Evolutionary conservation across 2,888 invertebrate species (phyloP).

Genomic region (Alviniconcha strummeri): DNA sequence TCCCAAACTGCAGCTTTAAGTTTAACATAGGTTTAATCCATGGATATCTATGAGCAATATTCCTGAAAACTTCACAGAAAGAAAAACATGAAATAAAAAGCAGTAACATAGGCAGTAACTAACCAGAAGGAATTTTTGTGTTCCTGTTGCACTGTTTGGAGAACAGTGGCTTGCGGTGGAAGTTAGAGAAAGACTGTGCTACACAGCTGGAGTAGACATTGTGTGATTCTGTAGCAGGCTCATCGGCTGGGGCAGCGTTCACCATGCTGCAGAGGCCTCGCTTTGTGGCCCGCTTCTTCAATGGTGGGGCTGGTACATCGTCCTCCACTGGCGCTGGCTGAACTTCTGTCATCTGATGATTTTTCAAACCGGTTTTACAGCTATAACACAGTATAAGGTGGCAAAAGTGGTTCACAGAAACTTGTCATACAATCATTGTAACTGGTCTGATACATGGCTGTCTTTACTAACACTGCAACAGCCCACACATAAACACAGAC

Average conservation of each 20-base stretch:
- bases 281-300: slow-evolving; percentile 25
- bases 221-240: background rate
- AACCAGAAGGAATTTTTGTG: too few relatives aligned
- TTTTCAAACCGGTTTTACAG: background rate
- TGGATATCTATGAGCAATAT: too few relatives aligned
- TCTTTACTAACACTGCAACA: background rate
- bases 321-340: background rate
- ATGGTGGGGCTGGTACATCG: background rate
- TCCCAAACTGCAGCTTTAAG: too few relatives aligned
- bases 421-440: background rate
- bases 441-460: too few relatives aligned
- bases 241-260: background rate
- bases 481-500: background rate
- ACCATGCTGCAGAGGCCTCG: background rate
- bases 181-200: background rate
- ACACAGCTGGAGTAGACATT: slow-evolving; percentile 4
- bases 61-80: too few relatives aligned
- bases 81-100: too few relatives aligned
- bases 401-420: background rate
- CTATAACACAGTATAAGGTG: background rate
- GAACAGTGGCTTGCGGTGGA: background rate
- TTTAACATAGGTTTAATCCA: too few relatives aligned
- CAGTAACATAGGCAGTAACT: too few relatives aligned
- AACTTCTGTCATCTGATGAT: background rate
- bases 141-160: slow-evolving; percentile 14